Evolutionary conservation across 2,797 vertebrate species (phyloP), one percentile per base, ranked within the genome.

Genomic region (Spondyliosoma cantharus): DNA sequence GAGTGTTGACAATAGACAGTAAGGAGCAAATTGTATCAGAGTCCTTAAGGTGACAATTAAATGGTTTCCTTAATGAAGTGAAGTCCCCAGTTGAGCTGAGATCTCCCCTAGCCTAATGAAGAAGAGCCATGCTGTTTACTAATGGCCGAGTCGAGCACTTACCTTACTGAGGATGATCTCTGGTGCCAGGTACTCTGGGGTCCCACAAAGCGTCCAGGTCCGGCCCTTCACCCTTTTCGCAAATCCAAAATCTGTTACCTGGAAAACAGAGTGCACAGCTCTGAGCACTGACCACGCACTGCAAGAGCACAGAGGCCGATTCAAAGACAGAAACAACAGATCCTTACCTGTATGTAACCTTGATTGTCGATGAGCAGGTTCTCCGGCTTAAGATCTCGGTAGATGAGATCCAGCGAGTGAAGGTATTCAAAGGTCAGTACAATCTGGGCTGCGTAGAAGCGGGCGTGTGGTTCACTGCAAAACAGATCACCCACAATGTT

Each of bases 221-320:
- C 97, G 94, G 74, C 97, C 97, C 88, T 98, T 98, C 86, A 98
- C 97, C 53, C 97, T 95, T 93, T 98, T 98, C 59, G 97, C 97
- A 67, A 98, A 98, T 81, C 97, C 97, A 92, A 98, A 98, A 96
- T 98, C 97, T 84, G 97, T 98, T 90, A 98, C 97, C 97, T 98
- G 86, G 43, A 50, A 48, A 64, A 81, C 19, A 27, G 17, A 78
- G 65, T 8, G 27, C 0, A 68, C 45, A 54, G 50, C 45, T 69
- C 25, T 80, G 17, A 82, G 25, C 29, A 17, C 50, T 50, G 32
- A 60, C 3, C 1, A 11, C 4, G 50, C 3, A 32, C 14, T n/a
- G 17, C 19, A 50, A 50, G 37, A 64, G 19, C 11, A 49, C 14
- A 20, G 15, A 64, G 13, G 32, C 19, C 4, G 43, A 43, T 3